Percentiles rank a stretch among this genome's conserved stretches.
Evolutionary conservation across 2,113 vertebrate species (phyloP).

Genomic region (Bostrychus sinensis): DNA sequence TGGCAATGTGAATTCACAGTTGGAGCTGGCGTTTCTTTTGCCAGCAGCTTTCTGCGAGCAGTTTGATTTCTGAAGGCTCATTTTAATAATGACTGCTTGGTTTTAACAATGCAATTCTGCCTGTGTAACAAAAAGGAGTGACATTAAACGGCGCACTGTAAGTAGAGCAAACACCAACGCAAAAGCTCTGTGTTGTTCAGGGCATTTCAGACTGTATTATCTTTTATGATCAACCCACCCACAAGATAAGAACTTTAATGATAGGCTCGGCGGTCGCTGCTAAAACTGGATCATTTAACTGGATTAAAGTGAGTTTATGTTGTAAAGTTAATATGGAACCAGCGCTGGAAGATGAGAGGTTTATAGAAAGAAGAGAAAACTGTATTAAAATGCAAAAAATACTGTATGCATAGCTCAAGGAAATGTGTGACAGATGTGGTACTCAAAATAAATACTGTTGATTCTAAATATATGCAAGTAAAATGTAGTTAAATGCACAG

Average conservation of each 20-base stretch:
- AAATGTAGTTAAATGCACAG: no score
- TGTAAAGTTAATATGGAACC: constrained; percentile 1
- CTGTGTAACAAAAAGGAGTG: neutral
- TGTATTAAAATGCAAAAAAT: neutral
- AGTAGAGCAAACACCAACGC: constrained; percentile 11
- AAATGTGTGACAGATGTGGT: no score
- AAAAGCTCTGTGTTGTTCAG: neutral
- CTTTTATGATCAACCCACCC: constrained; percentile 8
- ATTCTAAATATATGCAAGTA: no score
- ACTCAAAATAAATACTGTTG: no score
- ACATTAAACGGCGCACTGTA: neutral
- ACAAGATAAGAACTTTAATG: neutral
- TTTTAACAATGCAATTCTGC: constrained; percentile 1
- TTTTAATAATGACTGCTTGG: constrained; percentile 18
- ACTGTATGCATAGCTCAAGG: neutral
- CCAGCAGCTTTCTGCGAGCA: constrained; percentile 4
- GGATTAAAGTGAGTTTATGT: neutral
- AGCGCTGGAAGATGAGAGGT: neutral
- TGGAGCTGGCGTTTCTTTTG: neutral
- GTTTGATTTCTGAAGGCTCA: constrained; percentile 13
- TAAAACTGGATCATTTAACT: constrained; percentile 10
- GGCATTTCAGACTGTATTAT: neutral
- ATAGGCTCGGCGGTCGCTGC: neutral
- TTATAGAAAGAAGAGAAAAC: neutral
- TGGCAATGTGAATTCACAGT: constrained; percentile 12